Evolutionary conservation across 2,888 invertebrate genomes (phyloP).

Genomic region (Melipona bicolor): DNA sequence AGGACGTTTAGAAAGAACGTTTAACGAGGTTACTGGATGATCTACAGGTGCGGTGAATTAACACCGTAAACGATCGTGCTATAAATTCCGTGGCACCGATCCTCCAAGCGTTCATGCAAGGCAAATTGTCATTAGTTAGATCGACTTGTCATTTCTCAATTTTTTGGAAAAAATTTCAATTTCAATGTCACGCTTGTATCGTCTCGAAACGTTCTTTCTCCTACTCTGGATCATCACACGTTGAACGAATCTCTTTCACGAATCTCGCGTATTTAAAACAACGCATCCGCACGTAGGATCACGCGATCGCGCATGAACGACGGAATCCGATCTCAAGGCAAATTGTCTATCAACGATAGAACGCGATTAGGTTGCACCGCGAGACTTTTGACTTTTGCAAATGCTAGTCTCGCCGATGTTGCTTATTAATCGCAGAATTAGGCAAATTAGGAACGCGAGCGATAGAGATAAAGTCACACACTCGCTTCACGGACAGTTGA

Average conservation of each 20-base stretch:
- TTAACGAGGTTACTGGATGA: not conserved
- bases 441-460: not conserved
- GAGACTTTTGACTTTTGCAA: slow-evolving; percentile 15
- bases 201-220: not conserved
- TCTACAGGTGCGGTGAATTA: not conserved
- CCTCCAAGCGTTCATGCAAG: not conserved
- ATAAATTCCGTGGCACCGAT: not conserved
- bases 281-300: not conserved
- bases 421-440: slow-evolving; percentile 32
- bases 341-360: too few relatives aligned
- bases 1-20: not conserved
- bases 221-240: not conserved
- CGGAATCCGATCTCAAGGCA: not conserved
- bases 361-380: slow-evolving; percentile 16
- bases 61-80: not conserved
- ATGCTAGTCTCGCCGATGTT: not conserved
- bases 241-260: not conserved
- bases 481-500: not conserved
- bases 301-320: not conserved
- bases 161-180: not conserved
- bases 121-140: too few relatives aligned
- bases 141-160: not conserved
- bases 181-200: not conserved
- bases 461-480: not conserved
- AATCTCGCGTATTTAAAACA: not conserved